Conservation (phyloP, 2,888 invertebrate genomes). For the Lepetodrilus schrolli region DNA sequence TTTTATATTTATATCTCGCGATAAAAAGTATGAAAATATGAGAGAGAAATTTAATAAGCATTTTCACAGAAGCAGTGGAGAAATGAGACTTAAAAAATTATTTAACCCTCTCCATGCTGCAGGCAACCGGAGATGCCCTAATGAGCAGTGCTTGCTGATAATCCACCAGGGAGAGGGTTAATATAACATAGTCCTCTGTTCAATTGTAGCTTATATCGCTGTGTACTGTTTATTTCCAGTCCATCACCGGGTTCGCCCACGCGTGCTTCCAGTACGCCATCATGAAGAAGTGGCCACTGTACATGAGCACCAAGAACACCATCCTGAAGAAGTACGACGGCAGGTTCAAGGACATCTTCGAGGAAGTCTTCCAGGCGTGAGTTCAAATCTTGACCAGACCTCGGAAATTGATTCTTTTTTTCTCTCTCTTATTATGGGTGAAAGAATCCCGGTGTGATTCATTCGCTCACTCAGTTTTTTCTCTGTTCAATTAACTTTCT, state of each 20-base stretch:
- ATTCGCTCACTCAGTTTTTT: not conserved
- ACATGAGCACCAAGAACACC: slow-evolving; percentile 92
- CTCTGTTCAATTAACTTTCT: too few species aligned
- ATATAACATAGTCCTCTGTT: too few species aligned
- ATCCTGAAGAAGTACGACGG: slow-evolving; percentile 92
- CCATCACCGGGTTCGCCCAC: slow-evolving; percentile 88
- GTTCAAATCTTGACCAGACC: too few species aligned
- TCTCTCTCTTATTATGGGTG: not conserved
- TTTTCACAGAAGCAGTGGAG: too few species aligned
- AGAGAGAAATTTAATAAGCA: too few species aligned
- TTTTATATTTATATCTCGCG: too few species aligned
- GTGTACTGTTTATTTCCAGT: slow-evolving; percentile 74
- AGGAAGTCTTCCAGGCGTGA: slow-evolving; percentile 88
- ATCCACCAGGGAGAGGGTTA: too few species aligned
- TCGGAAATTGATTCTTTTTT: not conserved
- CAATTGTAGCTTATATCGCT: too few species aligned
- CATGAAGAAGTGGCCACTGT: slow-evolving; percentile 90
- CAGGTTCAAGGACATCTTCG: slow-evolving; percentile 92
- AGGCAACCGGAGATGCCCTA: too few species aligned
- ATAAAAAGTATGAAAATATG: too few species aligned
- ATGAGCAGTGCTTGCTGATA: not conserved
- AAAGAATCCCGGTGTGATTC: not conserved
- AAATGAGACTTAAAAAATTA: too few species aligned
- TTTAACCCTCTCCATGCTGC: too few species aligned
- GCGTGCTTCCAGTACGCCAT: slow-evolving; percentile 91